phyloP scores from a whole-genome alignment of 2,888 invertebrate genomes.

The Yponomeuta malinellus region DNA sequence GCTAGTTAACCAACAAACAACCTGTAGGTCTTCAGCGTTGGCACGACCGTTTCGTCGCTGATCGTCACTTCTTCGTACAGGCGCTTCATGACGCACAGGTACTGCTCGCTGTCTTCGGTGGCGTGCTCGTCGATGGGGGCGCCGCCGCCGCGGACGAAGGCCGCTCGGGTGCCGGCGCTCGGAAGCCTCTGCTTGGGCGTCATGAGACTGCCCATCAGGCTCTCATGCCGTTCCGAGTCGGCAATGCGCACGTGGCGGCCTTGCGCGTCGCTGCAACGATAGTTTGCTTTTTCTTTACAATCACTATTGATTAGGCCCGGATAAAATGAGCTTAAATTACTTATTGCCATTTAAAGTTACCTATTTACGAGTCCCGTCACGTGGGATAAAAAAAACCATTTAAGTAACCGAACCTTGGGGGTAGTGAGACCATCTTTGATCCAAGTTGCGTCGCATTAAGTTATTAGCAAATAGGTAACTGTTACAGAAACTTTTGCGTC shows the following conservation, averaged over 20 bases:
- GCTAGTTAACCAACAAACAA: constrained; percentile 21
- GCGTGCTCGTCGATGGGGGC: neutral
- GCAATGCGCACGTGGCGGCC: neutral
- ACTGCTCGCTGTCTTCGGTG: constrained; percentile 17
- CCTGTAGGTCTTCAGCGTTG: constrained; percentile 54
- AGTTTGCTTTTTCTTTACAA: no score
- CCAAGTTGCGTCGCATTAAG: no score
- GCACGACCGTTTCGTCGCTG: constrained; percentile 29
- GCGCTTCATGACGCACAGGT: constrained; percentile 41
- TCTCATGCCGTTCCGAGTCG: neutral
- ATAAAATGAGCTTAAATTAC: no score
- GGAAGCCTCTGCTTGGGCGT: neutral
- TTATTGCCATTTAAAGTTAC: no score
- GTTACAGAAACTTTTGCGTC: no score
- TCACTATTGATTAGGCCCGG: no score
- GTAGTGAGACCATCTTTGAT: no score
- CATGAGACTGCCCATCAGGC: neutral
- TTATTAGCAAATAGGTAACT: no score
- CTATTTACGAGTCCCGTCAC: no score
- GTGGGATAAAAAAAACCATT: no score
- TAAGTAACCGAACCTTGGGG: no score
- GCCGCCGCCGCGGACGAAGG: constrained; percentile 33
- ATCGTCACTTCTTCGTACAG: constrained; percentile 36
- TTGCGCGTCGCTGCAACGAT: neutral
- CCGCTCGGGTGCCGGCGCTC: constrained; percentile 20